Evolutionary conservation across 2,797 vertebrate genomes (phyloP).

Genomic region (Tangara arthus): DNA sequence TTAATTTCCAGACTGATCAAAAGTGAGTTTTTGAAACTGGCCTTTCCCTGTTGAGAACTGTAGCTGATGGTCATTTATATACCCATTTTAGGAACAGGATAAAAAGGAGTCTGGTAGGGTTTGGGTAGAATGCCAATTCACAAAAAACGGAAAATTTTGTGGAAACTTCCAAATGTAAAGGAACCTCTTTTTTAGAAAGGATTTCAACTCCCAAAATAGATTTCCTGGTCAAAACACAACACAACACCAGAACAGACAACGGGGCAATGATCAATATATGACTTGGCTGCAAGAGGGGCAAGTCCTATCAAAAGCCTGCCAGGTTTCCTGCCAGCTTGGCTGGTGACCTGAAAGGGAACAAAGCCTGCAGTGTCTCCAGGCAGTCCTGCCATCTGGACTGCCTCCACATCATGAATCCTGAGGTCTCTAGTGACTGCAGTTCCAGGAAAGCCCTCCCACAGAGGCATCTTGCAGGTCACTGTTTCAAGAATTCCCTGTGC

Average conservation of each 20-base stretch:
- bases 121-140: background rate
- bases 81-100: background rate
- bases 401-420: slow-evolving; percentile 43
- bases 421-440: background rate
- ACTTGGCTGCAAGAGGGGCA: slow-evolving; percentile 2
- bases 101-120: background rate
- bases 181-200: background rate
- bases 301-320: background rate
- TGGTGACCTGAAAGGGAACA: slow-evolving; percentile 31
- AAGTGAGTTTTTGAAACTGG: background rate
- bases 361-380: slow-evolving; percentile 45
- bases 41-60: background rate
- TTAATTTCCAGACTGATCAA: background rate
- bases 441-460: slow-evolving; percentile 6
- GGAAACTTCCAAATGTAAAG: background rate
- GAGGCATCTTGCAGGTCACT: background rate
- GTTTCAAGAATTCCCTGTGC: background rate
- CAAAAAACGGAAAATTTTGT: accelerated
- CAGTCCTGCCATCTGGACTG: slow-evolving; percentile 40
- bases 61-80: background rate
- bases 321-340: slow-evolving; percentile 43
- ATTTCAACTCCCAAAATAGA: background rate
- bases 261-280: background rate
- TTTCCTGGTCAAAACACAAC: background rate
- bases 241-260: background rate